Conservation (phyloP, 2,113 vertebrate species). For the Pangasianodon hypophthalmus region DNA sequence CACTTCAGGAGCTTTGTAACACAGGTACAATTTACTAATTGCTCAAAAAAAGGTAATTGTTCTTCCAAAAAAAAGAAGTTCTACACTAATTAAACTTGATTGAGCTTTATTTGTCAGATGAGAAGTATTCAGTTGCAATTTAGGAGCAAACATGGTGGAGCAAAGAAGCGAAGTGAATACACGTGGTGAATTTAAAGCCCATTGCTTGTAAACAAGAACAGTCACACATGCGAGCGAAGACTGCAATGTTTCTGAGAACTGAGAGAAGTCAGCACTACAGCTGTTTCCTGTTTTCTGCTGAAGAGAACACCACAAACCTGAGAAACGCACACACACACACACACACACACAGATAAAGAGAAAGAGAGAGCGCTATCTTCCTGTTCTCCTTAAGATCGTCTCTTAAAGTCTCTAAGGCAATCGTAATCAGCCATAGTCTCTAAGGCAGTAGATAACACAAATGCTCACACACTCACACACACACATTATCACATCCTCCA, state of each 20-base stretch:
- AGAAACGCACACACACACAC: not conserved
- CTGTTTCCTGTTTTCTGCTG: conserved; percentile 77
- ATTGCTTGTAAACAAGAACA: conserved; percentile 66
- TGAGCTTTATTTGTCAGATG: conserved; percentile 8
- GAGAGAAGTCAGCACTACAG: conserved; percentile 61
- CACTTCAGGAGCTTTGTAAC: not conserved
- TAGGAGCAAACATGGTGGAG: not conserved
- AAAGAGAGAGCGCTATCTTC: not conserved
- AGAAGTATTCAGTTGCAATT: not conserved
- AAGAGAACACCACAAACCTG: conserved; percentile 56
- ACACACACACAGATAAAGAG: conserved; percentile 3
- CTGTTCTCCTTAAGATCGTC: not conserved
- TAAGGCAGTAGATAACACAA: conserved; percentile 47
- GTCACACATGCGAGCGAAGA: conserved; percentile 50
- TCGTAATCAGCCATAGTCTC: not conserved
- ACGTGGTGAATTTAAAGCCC: conserved; percentile 67
- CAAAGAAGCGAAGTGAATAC: not conserved
- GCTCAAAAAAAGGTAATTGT: too few relatives aligned
- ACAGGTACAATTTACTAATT: not conserved
- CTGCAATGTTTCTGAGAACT: conserved; percentile 66
- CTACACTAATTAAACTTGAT: not conserved
- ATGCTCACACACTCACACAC: conserved; percentile 28
- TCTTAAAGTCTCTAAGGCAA: not conserved
- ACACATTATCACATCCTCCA: conserved; percentile 13
- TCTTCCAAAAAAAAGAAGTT: too few relatives aligned